Conservation (phyloP, 2,113 vertebrate genomes). For the Aspiorhynchus laticeps region DNA sequence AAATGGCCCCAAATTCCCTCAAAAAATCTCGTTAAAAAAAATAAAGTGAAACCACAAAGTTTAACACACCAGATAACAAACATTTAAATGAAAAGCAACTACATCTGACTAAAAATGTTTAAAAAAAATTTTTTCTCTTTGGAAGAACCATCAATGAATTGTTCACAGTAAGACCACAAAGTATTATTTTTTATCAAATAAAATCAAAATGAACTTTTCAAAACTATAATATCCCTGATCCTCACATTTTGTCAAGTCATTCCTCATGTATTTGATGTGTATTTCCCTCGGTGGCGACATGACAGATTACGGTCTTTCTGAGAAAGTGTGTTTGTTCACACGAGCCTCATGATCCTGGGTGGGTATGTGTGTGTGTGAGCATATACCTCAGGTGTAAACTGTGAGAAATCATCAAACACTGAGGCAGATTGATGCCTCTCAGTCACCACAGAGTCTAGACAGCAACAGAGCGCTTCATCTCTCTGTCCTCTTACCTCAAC, state of each 20-base stretch:
- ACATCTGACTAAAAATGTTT: background rate
- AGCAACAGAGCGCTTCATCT: slow-evolving; percentile 21
- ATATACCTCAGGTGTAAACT: slow-evolving; percentile 16
- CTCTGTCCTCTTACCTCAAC: slow-evolving; percentile 1
- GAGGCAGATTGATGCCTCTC: slow-evolving; percentile 25
- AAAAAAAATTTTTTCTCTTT: background rate
- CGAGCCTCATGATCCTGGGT: background rate
- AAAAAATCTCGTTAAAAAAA: background rate
- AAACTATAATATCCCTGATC: background rate
- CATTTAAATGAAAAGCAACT: background rate
- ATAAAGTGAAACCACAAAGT: background rate
- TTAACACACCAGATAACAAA: background rate
- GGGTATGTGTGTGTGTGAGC: background rate
- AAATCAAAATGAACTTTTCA: background rate
- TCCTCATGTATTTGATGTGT: background rate
- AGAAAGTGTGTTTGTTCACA: background rate
- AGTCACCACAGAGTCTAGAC: slow-evolving; percentile 35
- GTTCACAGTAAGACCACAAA: background rate
- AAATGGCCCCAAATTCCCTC: background rate
- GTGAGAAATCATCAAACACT: slow-evolving; percentile 24
- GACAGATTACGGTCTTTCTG: background rate
- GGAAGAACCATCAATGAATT: background rate
- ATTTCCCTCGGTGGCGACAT: background rate
- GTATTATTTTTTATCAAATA: background rate
- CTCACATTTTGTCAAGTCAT: background rate